Percentiles rank a stretch among this genome's conserved stretches.
phyloP scores from a whole-genome alignment of 2,797 vertebrate species.

The Pseudochirops corinnae region DNA sequence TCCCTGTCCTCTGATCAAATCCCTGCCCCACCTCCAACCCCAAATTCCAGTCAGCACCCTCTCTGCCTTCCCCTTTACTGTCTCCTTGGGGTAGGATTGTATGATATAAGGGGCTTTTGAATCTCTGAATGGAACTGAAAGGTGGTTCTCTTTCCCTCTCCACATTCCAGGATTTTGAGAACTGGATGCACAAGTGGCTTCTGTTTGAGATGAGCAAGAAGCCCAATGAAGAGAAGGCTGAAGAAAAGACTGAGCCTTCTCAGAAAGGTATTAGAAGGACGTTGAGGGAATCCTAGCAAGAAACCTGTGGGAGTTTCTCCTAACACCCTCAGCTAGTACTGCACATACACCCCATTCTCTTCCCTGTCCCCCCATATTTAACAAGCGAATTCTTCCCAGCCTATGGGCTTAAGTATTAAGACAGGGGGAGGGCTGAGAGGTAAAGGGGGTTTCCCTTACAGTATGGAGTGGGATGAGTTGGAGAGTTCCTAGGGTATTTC shows the following conservation, averaged over 20 bases:
- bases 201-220: slow-evolving; percentile 91
- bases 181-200: slow-evolving; percentile 93
- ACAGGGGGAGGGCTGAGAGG: neutral
- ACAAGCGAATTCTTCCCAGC: neutral
- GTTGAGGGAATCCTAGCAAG: neutral
- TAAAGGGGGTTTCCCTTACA: neutral
- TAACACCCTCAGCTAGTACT: neutral
- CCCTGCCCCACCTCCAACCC: neutral
- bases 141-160: neutral
- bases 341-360: neutral
- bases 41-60: neutral
- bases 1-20: neutral
- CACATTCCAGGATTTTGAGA: slow-evolving; percentile 87
- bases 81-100: neutral
- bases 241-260: slow-evolving; percentile 47
- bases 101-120: neutral
- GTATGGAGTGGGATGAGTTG: no score
- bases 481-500: neutral
- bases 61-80: neutral
- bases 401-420: neutral
- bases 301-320: neutral
- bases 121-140: neutral
- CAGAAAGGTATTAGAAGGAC: slow-evolving; percentile 74
- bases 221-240: slow-evolving; percentile 13
- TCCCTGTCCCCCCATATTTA: neutral